Evolutionary conservation across 1,140 invertebrate species (phyloP).

Genomic region (Druon quercuslanigerum): DNA sequence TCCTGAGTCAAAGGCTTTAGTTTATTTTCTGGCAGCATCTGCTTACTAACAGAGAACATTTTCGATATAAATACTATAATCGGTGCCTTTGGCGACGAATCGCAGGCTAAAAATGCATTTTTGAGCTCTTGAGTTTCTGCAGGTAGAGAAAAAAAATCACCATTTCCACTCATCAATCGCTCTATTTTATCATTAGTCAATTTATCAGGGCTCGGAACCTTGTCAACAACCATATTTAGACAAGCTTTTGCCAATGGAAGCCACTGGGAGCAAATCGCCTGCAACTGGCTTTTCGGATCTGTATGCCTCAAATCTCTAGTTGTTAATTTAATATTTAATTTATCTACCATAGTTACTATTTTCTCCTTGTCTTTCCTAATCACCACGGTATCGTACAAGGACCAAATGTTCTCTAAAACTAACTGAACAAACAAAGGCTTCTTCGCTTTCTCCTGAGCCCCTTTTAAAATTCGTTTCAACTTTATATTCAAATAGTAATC

Average conservation of each 20-base stretch:
- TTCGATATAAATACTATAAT: constrained; percentile 96
- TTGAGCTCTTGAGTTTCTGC: constrained; percentile 84
- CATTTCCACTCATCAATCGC: constrained; percentile 75
- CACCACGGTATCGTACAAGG: constrained; percentile 90
- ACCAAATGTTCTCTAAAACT: constrained; percentile 95
- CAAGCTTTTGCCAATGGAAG: constrained; percentile 89
- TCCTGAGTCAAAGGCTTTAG: constrained; percentile 83
- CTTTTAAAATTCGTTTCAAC: constrained; percentile 90
- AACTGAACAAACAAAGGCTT: constrained; percentile 97
- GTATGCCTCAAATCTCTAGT: constrained; percentile 86
- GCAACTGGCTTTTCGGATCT: constrained; percentile 86
- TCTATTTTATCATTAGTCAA: constrained; percentile 86
- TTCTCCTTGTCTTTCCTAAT: constrained; percentile 89
- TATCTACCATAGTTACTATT: constrained; percentile 87
- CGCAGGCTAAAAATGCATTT: constrained; percentile 85
- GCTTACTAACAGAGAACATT: constrained; percentile 90
- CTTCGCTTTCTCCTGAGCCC: constrained; percentile 96
- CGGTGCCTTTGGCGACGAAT: constrained; percentile 80
- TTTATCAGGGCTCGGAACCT: constrained; percentile 87
- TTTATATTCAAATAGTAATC: constrained; percentile 95
- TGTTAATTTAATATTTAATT: constrained; percentile 87
- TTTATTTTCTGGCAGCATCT: constrained; percentile 83
- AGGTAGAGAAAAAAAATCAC: constrained; percentile 83
- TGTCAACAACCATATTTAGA: constrained; percentile 86
- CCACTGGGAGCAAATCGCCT: constrained; percentile 92